Conservation (phyloP, 2,797 vertebrate genomes). For the Catamblyrhynchus diadema region DNA sequence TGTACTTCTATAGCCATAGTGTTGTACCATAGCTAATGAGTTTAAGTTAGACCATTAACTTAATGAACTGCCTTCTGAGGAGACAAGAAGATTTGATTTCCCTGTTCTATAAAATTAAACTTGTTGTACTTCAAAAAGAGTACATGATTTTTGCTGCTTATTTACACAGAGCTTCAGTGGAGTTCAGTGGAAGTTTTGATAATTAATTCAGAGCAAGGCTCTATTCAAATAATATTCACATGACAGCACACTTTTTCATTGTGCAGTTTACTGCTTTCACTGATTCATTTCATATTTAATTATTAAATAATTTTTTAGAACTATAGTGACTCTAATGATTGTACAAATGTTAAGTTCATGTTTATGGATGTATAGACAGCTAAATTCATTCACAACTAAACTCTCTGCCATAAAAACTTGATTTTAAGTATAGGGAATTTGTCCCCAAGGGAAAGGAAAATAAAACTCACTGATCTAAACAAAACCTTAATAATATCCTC, state of each 20-base stretch:
- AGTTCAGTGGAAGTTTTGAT: background rate
- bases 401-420: background rate
- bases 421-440: background rate
- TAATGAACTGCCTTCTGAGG: background rate
- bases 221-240: background rate
- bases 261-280: background rate
- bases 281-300: background rate
- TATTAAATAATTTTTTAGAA: background rate
- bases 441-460: background rate
- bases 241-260: background rate
- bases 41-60: background rate
- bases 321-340: background rate
- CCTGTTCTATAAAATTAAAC: background rate
- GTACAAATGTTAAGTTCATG: background rate
- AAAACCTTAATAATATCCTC: rapidly evolving
- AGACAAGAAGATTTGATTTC: background rate
- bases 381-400: background rate
- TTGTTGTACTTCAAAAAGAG: background rate
- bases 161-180: background rate
- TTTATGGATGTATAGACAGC: background rate
- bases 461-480: background rate
- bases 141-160: background rate
- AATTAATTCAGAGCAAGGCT: background rate
- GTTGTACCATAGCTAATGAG: background rate
- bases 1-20: background rate